Base-by-base conservation (phyloP, 2,888 invertebrate species). In the Spodoptera exigua region DNA sequence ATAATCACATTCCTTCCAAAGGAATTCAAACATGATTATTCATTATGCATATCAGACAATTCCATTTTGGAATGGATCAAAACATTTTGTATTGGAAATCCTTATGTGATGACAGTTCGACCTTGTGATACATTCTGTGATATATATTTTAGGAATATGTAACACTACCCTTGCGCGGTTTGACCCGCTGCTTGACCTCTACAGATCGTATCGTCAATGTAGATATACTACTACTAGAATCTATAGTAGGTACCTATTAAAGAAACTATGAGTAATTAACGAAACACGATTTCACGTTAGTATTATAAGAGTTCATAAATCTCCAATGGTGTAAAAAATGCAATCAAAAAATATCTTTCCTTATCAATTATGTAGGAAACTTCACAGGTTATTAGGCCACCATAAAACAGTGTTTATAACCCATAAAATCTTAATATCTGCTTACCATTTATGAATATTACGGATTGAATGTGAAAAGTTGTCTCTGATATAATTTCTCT, bases 381-480 rank as follows among this genome's bases (percentile, higher is more conserved):
- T 34, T 71, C 57, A 76, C 39, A 51, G 49, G 56, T 66, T 67
- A 72, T 67, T 70, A 67, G 40, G 62, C 47, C 16, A 9, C 48
- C 61, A 70, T 74, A 52, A 63, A 74, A 72, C 51, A 43, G 52
- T 45, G 44, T 70, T 76, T 62, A 70, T 70, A 16, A 55, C 52
- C 61, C 77, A 45, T 77, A 75, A 77, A 70, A 27, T 5, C 57
- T 48, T 55, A 14, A 49, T 62, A 53, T 63, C 63, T 61, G 21
- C 35, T 73, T 70, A 51, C 58, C 56, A 63, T 73, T 64, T 67
- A 72, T 74, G 69, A 68, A 66, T 73, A 57, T 41, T 52, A 68
- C 61, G 43, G 74, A 76, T 74, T 65, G 58, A 64, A 66, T 58
- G 40, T 49, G 35, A 54, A 53, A 59, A 10, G 11, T 41, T 52